These are phyloP conservation scores for Nephrotoma flavescens DNA, from an alignment of 2,888 invertebrate species.

Conservation along the genomic window DNA sequence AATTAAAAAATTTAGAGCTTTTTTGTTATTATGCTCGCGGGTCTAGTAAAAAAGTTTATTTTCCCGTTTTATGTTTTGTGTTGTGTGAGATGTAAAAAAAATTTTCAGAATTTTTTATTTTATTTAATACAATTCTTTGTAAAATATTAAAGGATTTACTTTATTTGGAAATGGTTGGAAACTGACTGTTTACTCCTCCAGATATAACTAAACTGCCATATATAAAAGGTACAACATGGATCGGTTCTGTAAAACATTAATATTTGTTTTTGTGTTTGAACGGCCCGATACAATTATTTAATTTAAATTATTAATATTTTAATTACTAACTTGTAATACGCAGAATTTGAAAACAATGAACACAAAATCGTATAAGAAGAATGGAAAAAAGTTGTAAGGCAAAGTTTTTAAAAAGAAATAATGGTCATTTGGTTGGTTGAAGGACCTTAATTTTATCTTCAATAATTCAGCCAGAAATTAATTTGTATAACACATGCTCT, in stretches of 20 bases:
- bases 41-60: not conserved
- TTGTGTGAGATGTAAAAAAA: not conserved
- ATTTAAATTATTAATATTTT: not conserved
- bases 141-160: not conserved
- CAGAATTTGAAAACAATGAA: not conserved
- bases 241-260: not conserved
- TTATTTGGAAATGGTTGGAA: not conserved
- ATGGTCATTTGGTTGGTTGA: not conserved
- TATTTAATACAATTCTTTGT: not conserved
- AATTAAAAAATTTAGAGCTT: not conserved
- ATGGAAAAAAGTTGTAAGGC: not conserved
- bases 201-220: not conserved
- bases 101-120: not conserved
- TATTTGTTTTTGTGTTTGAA: not conserved
- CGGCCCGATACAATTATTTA: not conserved
- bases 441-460: not conserved
- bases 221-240: not conserved
- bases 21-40: not conserved
- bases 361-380: not conserved
- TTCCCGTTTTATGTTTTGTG: not conserved
- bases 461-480: not conserved
- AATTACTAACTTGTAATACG: not conserved
- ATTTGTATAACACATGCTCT: not conserved
- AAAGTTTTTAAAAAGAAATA: not conserved
- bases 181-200: not conserved